phyloP scores from a whole-genome alignment of 2,113 vertebrate genomes.

The Fregata magnificens region DNA sequence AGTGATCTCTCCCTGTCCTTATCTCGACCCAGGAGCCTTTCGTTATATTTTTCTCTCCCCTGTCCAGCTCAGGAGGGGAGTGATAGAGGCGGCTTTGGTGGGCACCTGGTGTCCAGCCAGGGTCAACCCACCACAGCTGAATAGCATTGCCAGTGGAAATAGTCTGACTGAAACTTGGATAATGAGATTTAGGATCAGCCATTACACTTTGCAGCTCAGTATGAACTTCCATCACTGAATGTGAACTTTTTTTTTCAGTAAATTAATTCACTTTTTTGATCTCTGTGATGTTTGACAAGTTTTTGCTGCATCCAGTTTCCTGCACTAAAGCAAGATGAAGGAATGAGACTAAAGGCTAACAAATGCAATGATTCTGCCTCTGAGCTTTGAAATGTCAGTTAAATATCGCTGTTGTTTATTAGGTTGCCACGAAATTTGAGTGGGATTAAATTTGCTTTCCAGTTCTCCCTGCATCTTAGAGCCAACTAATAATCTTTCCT shows the following conservation, averaged over 20 bases:
- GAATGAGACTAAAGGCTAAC: neutral
- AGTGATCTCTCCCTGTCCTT: too few relatives aligned
- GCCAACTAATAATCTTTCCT: neutral
- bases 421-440: neutral
- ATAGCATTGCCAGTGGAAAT: neutral
- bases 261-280: neutral
- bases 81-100: too few relatives aligned
- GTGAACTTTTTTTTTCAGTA: neutral
- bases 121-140: too few relatives aligned
- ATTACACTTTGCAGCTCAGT: neutral
- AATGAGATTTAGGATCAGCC: neutral
- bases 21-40: too few relatives aligned
- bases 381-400: constrained; percentile 39
- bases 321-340: neutral
- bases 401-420: constrained; percentile 38
- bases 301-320: neutral
- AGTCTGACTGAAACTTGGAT: neutral
- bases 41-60: too few relatives aligned
- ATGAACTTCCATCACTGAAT: neutral
- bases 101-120: too few relatives aligned
- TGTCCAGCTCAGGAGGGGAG: too few relatives aligned
- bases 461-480: neutral
- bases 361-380: constrained; percentile 1
- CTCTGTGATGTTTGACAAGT: neutral
- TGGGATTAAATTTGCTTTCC: constrained; percentile 23